phyloP scores from a whole-genome alignment of 2,113 vertebrate species.

The Peromyscus californicus region DNA sequence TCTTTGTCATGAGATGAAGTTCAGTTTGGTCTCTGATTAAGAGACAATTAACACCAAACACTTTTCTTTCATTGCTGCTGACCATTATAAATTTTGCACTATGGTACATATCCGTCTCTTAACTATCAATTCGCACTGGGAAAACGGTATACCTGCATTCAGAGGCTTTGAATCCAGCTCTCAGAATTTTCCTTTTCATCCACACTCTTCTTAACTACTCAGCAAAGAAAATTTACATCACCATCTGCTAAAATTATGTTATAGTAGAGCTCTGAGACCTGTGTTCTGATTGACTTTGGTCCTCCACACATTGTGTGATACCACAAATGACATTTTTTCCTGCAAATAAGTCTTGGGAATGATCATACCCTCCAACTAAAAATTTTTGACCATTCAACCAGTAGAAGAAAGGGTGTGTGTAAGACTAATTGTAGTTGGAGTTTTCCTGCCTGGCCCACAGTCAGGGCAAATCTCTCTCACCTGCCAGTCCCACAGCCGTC shows the following conservation, averaged over 20 bases:
- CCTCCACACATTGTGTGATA: slow-evolving; percentile 15
- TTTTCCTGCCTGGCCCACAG: no score
- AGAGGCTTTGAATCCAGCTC: slow-evolving; percentile 5
- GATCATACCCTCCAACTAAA: slow-evolving; percentile 6
- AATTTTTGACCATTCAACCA: slow-evolving; percentile 51
- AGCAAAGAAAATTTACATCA: slow-evolving; percentile 39
- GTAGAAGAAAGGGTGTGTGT: slow-evolving; percentile 44
- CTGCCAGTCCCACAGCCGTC: no score
- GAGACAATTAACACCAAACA: slow-evolving; percentile 85
- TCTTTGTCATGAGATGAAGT: slow-evolving; percentile 85
- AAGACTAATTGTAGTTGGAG: no score
- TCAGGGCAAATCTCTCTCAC: no score
- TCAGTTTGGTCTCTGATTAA: slow-evolving; percentile 87
- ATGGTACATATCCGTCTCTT: slow-evolving; percentile 63
- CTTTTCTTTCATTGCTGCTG: slow-evolving; percentile 74
- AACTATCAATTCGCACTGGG: slow-evolving; percentile 38
- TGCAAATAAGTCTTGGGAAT: not conserved
- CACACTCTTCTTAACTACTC: slow-evolving; percentile 43
- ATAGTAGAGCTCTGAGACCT: not conserved
- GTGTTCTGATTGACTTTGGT: slow-evolving; percentile 42
- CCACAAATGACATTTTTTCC: not conserved
- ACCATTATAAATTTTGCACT: slow-evolving; percentile 68
- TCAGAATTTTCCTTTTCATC: slow-evolving; percentile 47
- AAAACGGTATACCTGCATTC: slow-evolving; percentile 60
- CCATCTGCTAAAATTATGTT: slow-evolving; percentile 45